Conservation (phyloP, 2,888 invertebrate species). For the Dicycla oo region DNA sequence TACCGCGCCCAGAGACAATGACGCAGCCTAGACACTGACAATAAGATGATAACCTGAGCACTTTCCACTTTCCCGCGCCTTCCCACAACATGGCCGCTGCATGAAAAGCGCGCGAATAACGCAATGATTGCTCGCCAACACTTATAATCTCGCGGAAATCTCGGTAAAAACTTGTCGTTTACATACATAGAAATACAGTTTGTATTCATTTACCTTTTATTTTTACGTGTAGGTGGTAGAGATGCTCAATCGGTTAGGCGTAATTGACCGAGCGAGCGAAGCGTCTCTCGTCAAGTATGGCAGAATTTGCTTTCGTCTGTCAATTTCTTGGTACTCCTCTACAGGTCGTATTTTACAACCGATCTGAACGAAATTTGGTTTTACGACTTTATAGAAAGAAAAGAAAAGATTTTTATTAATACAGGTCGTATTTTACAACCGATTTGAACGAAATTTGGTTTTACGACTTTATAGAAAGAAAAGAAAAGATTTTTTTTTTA, state of each 20-base stretch:
- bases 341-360: no score
- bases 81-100: constrained; percentile 78
- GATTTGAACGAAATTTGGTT: no score
- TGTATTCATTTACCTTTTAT: constrained; percentile 3
- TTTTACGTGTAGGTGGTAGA: background rate
- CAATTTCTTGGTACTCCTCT: no score
- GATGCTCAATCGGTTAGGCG: constrained; percentile 13
- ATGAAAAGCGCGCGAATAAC: constrained; percentile 72
- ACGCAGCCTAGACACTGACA: constrained; percentile 85
- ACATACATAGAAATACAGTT: background rate
- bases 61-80: constrained; percentile 88
- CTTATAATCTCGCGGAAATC: constrained; percentile 35
- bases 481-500: no score
- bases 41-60: constrained; percentile 78
- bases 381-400: no score
- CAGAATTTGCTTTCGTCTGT: no score
- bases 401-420: no score
- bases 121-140: constrained; percentile 38
- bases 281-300: no score
- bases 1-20: constrained; percentile 74
- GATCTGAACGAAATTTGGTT: no score
- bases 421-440: no score
- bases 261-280: no score
- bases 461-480: no score
- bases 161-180: constrained; percentile 18